Evolutionary conservation across 2,797 vertebrate genomes (phyloP), one percentile per base, ranked within the genome.

Genomic region (Takifugu ocellatus): DNA sequence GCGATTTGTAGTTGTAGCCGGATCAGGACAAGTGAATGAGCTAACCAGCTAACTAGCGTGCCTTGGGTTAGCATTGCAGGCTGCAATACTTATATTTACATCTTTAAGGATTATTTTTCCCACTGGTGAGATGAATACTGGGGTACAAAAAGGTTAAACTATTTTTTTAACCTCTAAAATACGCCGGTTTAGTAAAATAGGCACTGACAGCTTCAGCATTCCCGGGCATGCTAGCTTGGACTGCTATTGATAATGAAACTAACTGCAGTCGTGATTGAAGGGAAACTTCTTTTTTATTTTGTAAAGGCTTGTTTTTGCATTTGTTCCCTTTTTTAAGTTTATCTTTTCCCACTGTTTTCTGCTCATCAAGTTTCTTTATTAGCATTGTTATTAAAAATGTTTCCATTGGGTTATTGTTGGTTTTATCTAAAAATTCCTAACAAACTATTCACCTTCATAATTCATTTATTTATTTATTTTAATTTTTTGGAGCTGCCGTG

Each of bases 11-110:
- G 59, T 60, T 68, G 61, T 51, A 39, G 36, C 11, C 66, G 60
- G 73, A 25, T 29, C 5, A 6, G 81, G 78, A 77, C 85, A 84
- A 73, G 75, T 71, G 62, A 51, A 31, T n/a, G 27, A 75, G 84
- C 84, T 86, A 85, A 62, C 61, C 2, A 10, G 81, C 83, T 84
- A 84, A 46, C 49, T 88, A 87, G 83, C 84, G 52, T 47, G 24
- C 56, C 31, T 7, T 47, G 44, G 52, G 52, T 63, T 87, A 77
- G 78, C 78, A 53, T 70, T 46, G 27, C 51, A 54, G 17, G 29
- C 52, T 17, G 66, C 57, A 72, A 74, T 58, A 61, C 17, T 31
- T 50, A 45, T 64, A 33, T 33, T 71, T 52, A 52, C 43, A 7
- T 56, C 42, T 44, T 42, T 68, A 49, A 10, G 29, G 46, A 12